A percentile compares a stretch with the other conserved stretches of the same genome.
Evolutionary conservation across 2,888 invertebrate species (phyloP).

Genomic region (Agonopterix heracliana): DNA sequence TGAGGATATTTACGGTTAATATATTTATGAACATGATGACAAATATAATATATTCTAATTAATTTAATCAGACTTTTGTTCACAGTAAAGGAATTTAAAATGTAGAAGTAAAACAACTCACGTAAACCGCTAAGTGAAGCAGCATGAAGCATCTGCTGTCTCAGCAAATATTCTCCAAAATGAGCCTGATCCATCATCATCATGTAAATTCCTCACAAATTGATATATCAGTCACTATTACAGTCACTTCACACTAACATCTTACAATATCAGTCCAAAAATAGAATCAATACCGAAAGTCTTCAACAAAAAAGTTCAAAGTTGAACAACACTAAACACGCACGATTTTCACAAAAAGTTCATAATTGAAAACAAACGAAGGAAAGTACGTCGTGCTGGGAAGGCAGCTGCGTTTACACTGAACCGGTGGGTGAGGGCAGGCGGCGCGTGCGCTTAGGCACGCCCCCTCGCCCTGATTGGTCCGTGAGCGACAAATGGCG

Average conservation of each 20-base stretch:
- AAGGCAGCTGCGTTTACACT: slow-evolving; percentile 66
- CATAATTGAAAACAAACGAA: slow-evolving; percentile 49
- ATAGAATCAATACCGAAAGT: slow-evolving; percentile 20
- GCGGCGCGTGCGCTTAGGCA: slow-evolving; percentile 65
- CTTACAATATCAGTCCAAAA: slow-evolving; percentile 14
- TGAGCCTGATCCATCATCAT: slow-evolving; percentile 75
- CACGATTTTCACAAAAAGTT: slow-evolving; percentile 26
- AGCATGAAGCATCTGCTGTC: slow-evolving; percentile 70
- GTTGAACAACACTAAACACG: slow-evolving; percentile 9
- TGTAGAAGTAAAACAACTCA: slow-evolving; percentile 32
- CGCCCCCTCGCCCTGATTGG: slow-evolving; percentile 55
- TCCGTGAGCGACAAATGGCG: slow-evolving; percentile 43
- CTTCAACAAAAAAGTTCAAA: slow-evolving; percentile 19
- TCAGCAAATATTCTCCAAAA: slow-evolving; percentile 66
- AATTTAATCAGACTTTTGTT: no score
- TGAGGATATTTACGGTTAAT: no score
- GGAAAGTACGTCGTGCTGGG: slow-evolving; percentile 41
- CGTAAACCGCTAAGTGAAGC: slow-evolving; percentile 64
- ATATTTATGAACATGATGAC: no score
- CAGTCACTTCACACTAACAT: slow-evolving; percentile 60
- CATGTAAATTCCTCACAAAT: slow-evolving; percentile 23
- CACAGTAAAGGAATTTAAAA: no score
- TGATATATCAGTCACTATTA: slow-evolving; percentile 28
- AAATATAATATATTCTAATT: no score
- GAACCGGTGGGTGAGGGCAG: slow-evolving; percentile 38